Conservation (phyloP, 2,888 invertebrate species). For the Mellilla xanthometata region DNA sequence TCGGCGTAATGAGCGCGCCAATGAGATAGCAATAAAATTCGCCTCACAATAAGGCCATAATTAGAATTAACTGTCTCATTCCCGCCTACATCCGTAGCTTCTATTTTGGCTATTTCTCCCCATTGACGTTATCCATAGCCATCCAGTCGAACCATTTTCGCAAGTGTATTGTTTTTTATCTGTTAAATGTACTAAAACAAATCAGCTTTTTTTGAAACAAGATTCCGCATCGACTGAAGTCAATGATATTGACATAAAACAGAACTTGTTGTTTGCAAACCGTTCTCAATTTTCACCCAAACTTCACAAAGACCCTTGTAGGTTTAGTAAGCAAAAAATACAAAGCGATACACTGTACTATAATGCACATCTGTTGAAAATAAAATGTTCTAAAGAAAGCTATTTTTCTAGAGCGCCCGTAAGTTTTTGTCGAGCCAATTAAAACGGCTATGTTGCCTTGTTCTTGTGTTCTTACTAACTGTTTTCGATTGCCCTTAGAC, state of each 20-base stretch:
- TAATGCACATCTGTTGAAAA: slow-evolving; percentile 37
- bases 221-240: too few relatives aligned
- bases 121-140: slow-evolving; percentile 55
- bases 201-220: slow-evolving; percentile 1
- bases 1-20: slow-evolving; percentile 67
- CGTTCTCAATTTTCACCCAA: neutral
- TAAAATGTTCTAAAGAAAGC: slow-evolving; percentile 24
- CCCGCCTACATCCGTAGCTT: slow-evolving; percentile 71
- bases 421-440: slow-evolving; percentile 65
- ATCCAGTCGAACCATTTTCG: slow-evolving; percentile 19
- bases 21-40: slow-evolving; percentile 81
- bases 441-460: slow-evolving; percentile 57
- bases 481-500: slow-evolving; percentile 63
- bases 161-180: slow-evolving; percentile 21
- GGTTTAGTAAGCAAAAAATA: slow-evolving; percentile 1
- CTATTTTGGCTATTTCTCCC: slow-evolving; percentile 49
- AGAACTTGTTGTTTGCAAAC: slow-evolving; percentile 1
- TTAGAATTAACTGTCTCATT: slow-evolving; percentile 81
- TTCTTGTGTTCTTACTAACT: slow-evolving; percentile 55
- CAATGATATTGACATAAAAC: neutral
- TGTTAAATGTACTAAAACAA: slow-evolving; percentile 5
- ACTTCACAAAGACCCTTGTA: neutral
- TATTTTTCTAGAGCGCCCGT: slow-evolving; percentile 24
- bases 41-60: slow-evolving; percentile 75
- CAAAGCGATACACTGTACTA: slow-evolving; percentile 18